Evolutionary conservation across 2,113 vertebrate genomes (phyloP), one percentile per base, ranked within the genome.

Genomic region (Cynoglossus semilaevis): DNA sequence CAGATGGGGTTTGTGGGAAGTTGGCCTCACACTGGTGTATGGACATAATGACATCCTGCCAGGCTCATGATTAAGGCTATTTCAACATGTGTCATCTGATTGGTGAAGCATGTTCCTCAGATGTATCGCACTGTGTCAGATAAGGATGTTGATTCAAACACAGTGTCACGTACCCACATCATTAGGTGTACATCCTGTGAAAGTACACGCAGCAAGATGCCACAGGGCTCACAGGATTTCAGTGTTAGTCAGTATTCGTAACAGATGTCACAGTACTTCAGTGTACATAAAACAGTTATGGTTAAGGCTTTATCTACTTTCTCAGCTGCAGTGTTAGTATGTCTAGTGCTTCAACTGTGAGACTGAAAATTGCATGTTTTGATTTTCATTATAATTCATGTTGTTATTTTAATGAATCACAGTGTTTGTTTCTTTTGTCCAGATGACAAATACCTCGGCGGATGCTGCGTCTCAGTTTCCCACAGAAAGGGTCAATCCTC

Each of bases 401-500:
- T n/a, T n/a, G n/a, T n/a, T n/a, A n/a, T n/a, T n/a, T n/a, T n/a
- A n/a, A n/a, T n/a, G n/a, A n/a, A n/a, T n/a, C n/a, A n/a, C n/a
- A 36, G 11, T 47, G 35, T n/a, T 54, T 38, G 5, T 44, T 9
- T n/a, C 2, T 9, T 36, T 41, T 40, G 9, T 40, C 7, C 15
- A 19, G 7, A 62, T 1, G 15, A 1, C 1, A 46, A 50, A 42
- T 89, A 95, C 95, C 91, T 92, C 94, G 93, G 68, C 93, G 93
- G 72, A 97, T 93, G 89, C 93, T 98, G 70, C 93, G 89, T 48
- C 93, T 88, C 66, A 95, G 88, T 82, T 95, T 95, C 61, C 94
- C 94, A 79, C 92, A 92, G 61, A 95, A 93, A 19, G 93, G 90
- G 45, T 95, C 94, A 15, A 94, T 70, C 0, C 88, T 91, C 0